Evolutionary conservation across 2,113 vertebrate species (phyloP), one percentile per base, ranked within the genome.

Genomic region (Trinectes maculatus): DNA sequence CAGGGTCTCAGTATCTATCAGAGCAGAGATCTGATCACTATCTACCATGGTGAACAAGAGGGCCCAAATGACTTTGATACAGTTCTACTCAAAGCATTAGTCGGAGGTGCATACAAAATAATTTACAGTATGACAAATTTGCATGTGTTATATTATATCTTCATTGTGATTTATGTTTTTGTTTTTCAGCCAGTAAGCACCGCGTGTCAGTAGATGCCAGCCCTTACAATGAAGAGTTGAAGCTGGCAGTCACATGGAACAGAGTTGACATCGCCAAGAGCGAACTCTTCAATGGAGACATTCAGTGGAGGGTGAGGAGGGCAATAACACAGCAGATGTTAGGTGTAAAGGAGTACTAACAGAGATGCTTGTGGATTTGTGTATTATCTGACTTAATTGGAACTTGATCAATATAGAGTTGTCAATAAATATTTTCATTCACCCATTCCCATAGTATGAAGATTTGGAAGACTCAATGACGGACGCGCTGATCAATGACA

Each of bases 221-320:
- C 8, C 93, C 91, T 4, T 94, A 95, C 82, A 90, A 85, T 15
- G 96, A 97, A 28, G 95, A 97, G 75, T 83, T 96, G 80, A 96
- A 92, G 31, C 74, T 97, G 13, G 96, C 96, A 0, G 95, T 97
- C 54, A 92, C 95, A 1, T 97, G 95, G 96, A 95, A 96, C 90
- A 93, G 95, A 3, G 95, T 96, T 44, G 94, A 96, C 83, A 95
- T 97, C 10, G 96, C 95, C 44, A 95, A 94, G 80, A 96, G 93
- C n/a, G 94, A 96, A 85, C 93, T 97, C 37, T 96, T 97, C 79
- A 94, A 94, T 43, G 95, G 95, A 18, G 92, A 93, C 80, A 94
- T 96, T 44, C 88, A 92, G 0, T 97, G 96, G 96, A 91, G 83
- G 93, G 96, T 96, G 73, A 79, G 79, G 6, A 21, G n/a, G 15